These are phyloP conservation scores for Stenopsyche tienmushanensis DNA, from an alignment of 1,140 invertebrate genomes.

Conservation along the genomic window DNA sequence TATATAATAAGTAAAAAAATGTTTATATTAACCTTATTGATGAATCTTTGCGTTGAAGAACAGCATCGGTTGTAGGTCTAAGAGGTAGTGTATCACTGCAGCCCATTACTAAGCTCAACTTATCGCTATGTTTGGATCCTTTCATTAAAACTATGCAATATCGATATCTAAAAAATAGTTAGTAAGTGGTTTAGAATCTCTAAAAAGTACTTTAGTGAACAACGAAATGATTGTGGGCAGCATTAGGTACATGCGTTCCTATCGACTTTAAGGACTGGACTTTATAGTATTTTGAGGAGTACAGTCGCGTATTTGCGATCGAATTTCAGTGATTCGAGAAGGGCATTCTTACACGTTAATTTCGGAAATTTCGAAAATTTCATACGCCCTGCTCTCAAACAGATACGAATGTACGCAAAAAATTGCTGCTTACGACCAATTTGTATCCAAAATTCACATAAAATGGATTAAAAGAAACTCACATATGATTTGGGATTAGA, in stretches of 20 bases:
- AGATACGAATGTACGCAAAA: no score
- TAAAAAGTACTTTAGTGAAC: no score
- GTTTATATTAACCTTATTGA: conserved; percentile 31
- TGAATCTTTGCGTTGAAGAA: conserved; percentile 30
- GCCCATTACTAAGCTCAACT: conserved; percentile 52
- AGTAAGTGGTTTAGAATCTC: no score
- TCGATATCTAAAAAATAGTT: conserved; percentile 45
- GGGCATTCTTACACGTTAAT: no score
- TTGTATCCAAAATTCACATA: not conserved
- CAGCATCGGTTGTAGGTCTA: conserved; percentile 11
- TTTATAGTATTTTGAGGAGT: no score
- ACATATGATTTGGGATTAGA: conserved; percentile 29
- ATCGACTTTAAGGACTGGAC: no score
- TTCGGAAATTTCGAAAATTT: no score
- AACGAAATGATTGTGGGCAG: no score
- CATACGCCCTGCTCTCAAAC: not conserved
- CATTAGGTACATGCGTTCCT: no score
- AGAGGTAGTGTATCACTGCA: conserved; percentile 55
- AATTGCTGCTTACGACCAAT: not conserved
- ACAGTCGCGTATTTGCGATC: no score
- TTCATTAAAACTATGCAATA: conserved; percentile 54
- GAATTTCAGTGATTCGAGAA: no score
- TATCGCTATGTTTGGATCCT: conserved; percentile 47
- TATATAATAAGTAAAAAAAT: no score
- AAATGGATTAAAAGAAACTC: not conserved